Conservation (phyloP, 2,888 invertebrate genomes). For the Chrysina gloriosa region DNA sequence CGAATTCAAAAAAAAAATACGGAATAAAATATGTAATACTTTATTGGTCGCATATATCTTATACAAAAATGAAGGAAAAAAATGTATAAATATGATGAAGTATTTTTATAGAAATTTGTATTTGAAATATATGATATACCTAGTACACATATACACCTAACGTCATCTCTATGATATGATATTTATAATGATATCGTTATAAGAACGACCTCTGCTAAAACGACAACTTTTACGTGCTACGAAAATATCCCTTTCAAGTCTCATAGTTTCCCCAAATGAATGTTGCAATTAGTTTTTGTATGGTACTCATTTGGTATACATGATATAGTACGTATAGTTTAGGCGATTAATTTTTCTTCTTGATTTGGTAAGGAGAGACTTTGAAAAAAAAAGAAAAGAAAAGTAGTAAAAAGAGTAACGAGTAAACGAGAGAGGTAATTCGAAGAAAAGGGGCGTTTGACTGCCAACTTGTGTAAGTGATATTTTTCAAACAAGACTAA, state of each 20-base stretch:
- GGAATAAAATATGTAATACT: conserved; percentile 7
- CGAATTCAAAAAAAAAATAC: conserved; percentile 14
- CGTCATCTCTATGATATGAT: conserved; percentile 25
- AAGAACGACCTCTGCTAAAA: not conserved
- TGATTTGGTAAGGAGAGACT: conserved; percentile 37
- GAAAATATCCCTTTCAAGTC: conserved; percentile 36
- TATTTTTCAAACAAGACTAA: conserved; percentile 78
- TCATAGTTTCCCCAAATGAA: conserved; percentile 39
- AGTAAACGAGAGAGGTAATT: conserved; percentile 10
- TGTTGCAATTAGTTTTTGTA: conserved; percentile 28
- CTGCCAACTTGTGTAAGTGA: conserved; percentile 67
- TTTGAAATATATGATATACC: conserved; percentile 24
- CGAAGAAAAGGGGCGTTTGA: conserved; percentile 42
- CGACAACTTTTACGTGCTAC: not conserved
- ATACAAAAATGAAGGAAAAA: conserved; percentile 26
- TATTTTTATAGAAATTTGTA: conserved; percentile 40
- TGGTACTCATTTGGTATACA: conserved; percentile 19
- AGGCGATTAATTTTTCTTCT: conserved; percentile 22
- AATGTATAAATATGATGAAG: conserved; percentile 38
- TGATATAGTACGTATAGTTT: conserved; percentile 33
- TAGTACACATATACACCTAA: conserved; percentile 13
- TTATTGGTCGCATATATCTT: conserved; percentile 30
- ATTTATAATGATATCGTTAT: conserved; percentile 3
- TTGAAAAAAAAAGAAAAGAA: conserved; percentile 23
- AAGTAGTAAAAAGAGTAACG: not conserved